phyloP scores from a whole-genome alignment of 2,113 vertebrate species.

The Vanacampus margaritifer region DNA sequence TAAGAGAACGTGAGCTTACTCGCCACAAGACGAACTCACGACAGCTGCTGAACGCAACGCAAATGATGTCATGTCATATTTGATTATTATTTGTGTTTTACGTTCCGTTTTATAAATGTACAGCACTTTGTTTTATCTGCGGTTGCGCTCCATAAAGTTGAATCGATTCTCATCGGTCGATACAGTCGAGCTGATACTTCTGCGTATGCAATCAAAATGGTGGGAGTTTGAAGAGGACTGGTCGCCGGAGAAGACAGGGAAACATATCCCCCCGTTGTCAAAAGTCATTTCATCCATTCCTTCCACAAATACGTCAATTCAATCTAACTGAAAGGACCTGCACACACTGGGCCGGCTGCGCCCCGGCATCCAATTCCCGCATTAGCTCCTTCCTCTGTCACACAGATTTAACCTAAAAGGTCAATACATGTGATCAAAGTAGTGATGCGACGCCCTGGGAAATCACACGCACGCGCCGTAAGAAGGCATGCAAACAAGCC shows the following conservation, averaged over 20 bases:
- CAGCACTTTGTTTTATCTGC: too few relatives aligned
- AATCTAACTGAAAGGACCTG: slow-evolving; percentile 3
- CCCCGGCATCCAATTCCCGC: not conserved
- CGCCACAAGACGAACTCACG: too few relatives aligned
- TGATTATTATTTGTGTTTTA: too few relatives aligned
- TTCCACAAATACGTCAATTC: not conserved
- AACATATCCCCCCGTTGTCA: not conserved
- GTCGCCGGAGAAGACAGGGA: not conserved
- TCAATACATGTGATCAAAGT: slow-evolving; percentile 45
- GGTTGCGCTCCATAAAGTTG: too few relatives aligned
- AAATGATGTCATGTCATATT: too few relatives aligned
- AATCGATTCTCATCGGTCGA: too few relatives aligned
- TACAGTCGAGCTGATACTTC: too few relatives aligned
- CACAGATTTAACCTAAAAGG: slow-evolving; percentile 18
- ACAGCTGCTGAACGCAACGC: too few relatives aligned
- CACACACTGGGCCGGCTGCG: not conserved
- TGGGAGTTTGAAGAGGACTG: not conserved
- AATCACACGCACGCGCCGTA: slow-evolving; percentile 24
- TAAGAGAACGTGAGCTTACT: too few relatives aligned
- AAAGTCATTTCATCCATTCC: not conserved
- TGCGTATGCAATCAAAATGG: not conserved
- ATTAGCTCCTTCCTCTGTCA: slow-evolving; percentile 1
- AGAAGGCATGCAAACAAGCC: slow-evolving; percentile 30
- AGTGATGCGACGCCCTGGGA: slow-evolving; percentile 41
- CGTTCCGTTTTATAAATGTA: too few relatives aligned